Evolutionary conservation across 2,113 vertebrate species (phyloP), one percentile per base, ranked within the genome.

Genomic region (Laticauda laticaudata): DNA sequence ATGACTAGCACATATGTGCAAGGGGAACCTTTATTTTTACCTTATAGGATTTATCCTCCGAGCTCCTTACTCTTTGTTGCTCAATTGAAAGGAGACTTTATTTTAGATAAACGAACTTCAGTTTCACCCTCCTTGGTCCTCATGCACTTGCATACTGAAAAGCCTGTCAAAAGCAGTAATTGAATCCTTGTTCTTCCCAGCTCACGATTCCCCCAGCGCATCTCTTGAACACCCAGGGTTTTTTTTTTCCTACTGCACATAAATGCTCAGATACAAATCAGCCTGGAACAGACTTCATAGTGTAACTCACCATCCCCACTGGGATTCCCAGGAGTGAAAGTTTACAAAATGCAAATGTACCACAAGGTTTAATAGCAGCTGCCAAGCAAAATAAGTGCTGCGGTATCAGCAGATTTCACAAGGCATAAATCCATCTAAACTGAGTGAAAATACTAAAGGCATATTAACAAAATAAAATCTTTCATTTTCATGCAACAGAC

Each of bases 401-500:
- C 39, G 0, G 18, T 88, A 88, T 61, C 94, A 75, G 94, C 94
- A 90, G 86, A 90, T 93, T 92, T 92, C 89, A 90, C 61, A 1
- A 29, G 95, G 87, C 55, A 11, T 20, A 61, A 3, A 39, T n/a
- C 24, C 94, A 91, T 92, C 95, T 23, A 0, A 88, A 69, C 95
- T 93, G 81, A 81, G 93, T 93, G 92, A 93, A 95, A 94, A 95
- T 93, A 90, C 86, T 21, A 26, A 95, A 90, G 92, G 93, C 95
- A 57, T 86, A 53, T 93, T 94, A 94, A 90, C 96, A 93, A 88
- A 96, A 75, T 94, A 92, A 92, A 93, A 95, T 91, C 95, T 93
- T 93, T 75, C 94, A 90, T 94, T 96, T 97, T 91, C 1, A 89
- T 90, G 95, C 91, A 97, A 95, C 96, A 97, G 97, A 96, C 95